A percentile compares a stretch with the other conserved stretches of the same genome.
Evolutionary conservation across 2,888 invertebrate species (phyloP).

Genomic region (Idaea aversata): DNA sequence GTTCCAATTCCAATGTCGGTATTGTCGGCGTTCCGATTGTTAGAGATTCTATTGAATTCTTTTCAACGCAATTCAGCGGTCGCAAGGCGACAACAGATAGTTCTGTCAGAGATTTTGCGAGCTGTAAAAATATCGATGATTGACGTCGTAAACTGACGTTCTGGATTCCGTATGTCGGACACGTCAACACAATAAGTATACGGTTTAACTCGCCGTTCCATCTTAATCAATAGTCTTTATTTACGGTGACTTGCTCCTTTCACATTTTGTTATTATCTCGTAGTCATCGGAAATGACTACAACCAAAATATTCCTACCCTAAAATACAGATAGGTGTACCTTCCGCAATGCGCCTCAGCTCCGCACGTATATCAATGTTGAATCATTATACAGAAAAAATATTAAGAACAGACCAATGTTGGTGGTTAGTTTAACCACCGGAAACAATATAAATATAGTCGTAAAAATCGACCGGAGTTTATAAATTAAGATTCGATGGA

Average conservation of each 20-base stretch:
- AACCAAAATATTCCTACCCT: not conserved
- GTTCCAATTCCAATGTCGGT: slow-evolving; percentile 15
- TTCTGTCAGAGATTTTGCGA: slow-evolving; percentile 24
- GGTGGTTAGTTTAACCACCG: slow-evolving; percentile 29
- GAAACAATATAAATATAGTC: slow-evolving; percentile 27
- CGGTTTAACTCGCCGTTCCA: slow-evolving; percentile 38
- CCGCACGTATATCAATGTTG: slow-evolving; percentile 9
- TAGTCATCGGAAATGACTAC: slow-evolving; percentile 30
- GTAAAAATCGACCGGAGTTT: slow-evolving; percentile 26
- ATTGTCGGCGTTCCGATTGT: slow-evolving; percentile 23
- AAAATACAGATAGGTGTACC: slow-evolving; percentile 8
- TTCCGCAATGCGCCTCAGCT: slow-evolving; percentile 29
- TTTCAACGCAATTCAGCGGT: slow-evolving; percentile 13
- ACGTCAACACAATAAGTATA: slow-evolving; percentile 34
- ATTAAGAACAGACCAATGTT: slow-evolving; percentile 29
- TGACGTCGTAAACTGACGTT: slow-evolving; percentile 42
- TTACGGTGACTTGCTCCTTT: slow-evolving; percentile 31
- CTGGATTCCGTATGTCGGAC: slow-evolving; percentile 35
- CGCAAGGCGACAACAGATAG: slow-evolving; percentile 3
- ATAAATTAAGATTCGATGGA: slow-evolving; percentile 11
- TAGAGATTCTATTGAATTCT: slow-evolving; percentile 24
- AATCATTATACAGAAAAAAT: slow-evolving; percentile 22
- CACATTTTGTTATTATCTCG: slow-evolving; percentile 29
- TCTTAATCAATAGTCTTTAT: slow-evolving; percentile 40
- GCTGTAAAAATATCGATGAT: slow-evolving; percentile 57